Evolutionary conservation across 2,888 invertebrate genomes (phyloP).

Genomic region (Stenchaetothrips biformis): DNA sequence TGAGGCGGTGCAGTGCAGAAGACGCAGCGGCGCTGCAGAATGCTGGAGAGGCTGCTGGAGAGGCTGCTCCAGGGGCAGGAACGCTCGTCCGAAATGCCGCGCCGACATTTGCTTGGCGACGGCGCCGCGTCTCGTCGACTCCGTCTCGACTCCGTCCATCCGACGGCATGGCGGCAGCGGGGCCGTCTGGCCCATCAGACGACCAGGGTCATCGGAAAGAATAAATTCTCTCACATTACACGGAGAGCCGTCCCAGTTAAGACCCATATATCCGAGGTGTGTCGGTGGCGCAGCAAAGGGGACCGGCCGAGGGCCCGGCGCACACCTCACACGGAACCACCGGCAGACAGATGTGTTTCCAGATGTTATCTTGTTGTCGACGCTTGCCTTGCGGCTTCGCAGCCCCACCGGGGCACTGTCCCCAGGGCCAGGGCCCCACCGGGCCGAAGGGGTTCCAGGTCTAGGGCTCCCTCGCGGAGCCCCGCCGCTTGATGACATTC

Average conservation of each 20-base stretch:
- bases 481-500: neutral
- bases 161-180: neutral
- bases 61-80: neutral
- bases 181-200: neutral
- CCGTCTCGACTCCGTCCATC: neutral
- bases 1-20: neutral
- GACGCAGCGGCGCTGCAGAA: neutral
- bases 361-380: constrained; percentile 13
- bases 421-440: too few relatives aligned
- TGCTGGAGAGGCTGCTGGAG: neutral
- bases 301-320: neutral
- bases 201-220: neutral
- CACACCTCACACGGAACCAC: neutral
- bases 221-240: constrained; percentile 18
- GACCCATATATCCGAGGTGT: neutral
- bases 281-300: neutral
- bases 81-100: neutral
- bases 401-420: neutral
- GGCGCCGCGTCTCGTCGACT: neutral
- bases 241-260: neutral
- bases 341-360: constrained; percentile 14
- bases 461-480: neutral
- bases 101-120: neutral
- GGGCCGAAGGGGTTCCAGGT: neutral
- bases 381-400: neutral